Base-by-base conservation (phyloP, 2,888 invertebrate species). In the Chromoteleia sp. region DNA sequence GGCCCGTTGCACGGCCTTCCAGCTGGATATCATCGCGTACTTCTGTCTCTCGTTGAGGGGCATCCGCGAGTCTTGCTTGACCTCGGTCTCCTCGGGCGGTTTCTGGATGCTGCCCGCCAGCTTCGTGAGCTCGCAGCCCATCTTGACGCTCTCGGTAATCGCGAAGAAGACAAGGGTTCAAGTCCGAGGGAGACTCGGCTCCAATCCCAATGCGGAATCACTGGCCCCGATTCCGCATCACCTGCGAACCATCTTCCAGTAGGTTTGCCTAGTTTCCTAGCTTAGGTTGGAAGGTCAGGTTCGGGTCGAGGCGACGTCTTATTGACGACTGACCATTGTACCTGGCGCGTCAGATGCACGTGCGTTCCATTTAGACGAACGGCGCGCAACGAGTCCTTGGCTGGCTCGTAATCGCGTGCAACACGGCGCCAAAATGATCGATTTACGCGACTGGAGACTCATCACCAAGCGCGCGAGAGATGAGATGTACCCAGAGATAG, bases 1-100 rank as follows among this genome's bases (percentile, higher is more conserved):
- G 10, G 97, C 97, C 84, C 97, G 94, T 84, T 96, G 95, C 86
- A 98, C 97, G 25, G 96, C 97, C 89, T 97, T 97, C 98, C 98
- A 98, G 8, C 97, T 97, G 0, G 97, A 97, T 84, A 96, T 93
- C 93, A 98, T 96, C 85, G 94, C 95, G 92, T 96, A 98, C 92
- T 96, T 97, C 93, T 98, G 97, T 89, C 96, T 95, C 45, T 48
- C 52, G 15, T 96, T 96, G 0, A 97, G 93, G 0, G 97, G 97
- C 81, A 97, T 93, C 12, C 70, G 45, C 8, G 80, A 75, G 41
- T 74, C 80, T 12, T 92, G 93, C 5, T 52, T 33, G 21, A 5
- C 19, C 14, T 74, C 74, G 5, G 52, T 1, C 39, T 67, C 17
- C 43, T 80, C 79, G 0, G 74, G 74, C 21, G 15, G 68, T 56